Evolutionary conservation across 2,113 vertebrate species (phyloP).

Genomic region (Sander vitreus): DNA sequence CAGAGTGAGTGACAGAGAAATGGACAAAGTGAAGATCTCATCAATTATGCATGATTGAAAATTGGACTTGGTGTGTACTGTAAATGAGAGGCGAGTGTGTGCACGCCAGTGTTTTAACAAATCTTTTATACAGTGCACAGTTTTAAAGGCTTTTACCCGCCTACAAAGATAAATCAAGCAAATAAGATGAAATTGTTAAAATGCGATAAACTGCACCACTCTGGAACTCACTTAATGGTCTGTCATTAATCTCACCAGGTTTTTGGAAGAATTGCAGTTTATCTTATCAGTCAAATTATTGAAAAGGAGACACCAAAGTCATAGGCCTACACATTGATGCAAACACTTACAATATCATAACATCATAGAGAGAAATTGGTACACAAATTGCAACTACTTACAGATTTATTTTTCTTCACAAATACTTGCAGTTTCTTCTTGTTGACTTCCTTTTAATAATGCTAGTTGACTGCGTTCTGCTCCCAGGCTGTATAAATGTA

Average conservation of each 20-base stretch:
- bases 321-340: no score
- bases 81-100: conserved; percentile 21
- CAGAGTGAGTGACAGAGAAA: conserved; percentile 2
- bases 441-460: not conserved
- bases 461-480: not conserved
- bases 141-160: conserved; percentile 16
- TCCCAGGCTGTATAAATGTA: conserved; percentile 45
- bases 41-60: conserved; percentile 49
- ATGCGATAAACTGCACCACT: not conserved
- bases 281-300: not conserved
- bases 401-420: not conserved
- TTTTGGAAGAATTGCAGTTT: not conserved
- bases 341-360: not conserved
- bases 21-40: conserved; percentile 9
- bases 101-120: conserved; percentile 27
- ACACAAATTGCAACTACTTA: not conserved
- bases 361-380: not conserved
- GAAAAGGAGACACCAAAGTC: not conserved
- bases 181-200: conserved; percentile 1
- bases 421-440: not conserved
- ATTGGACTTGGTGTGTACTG: conserved; percentile 13
- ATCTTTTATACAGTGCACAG: not conserved
- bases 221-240: not conserved
- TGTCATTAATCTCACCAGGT: not conserved
- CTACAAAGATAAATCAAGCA: not conserved